phyloP scores from a whole-genome alignment of 2,888 invertebrate genomes.

The Noctua pronuba region DNA sequence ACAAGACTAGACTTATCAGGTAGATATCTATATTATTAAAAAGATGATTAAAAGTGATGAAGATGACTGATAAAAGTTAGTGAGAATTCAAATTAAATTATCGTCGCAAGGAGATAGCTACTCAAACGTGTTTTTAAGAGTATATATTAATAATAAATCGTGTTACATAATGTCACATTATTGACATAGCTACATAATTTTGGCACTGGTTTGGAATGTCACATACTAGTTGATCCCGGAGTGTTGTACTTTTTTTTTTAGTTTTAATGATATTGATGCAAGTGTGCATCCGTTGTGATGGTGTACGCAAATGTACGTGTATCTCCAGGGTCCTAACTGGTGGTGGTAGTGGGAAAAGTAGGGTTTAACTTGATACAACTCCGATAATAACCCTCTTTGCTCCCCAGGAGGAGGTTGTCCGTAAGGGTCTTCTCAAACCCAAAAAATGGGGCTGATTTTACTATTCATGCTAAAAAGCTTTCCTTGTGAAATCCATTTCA shows the following conservation, averaged over 20 bases:
- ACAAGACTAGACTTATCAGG: not conserved
- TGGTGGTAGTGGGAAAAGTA: not conserved
- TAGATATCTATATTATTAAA: too few species aligned
- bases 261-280: not conserved
- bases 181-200: slow-evolving; percentile 53
- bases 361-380: not conserved
- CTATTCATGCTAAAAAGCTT: not conserved
- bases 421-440: too few species aligned
- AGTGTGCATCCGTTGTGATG: not conserved
- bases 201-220: slow-evolving; percentile 25
- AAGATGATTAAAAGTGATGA: too few species aligned
- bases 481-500: too few species aligned
- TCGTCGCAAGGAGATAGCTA: slow-evolving; percentile 23
- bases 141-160: slow-evolving; percentile 14
- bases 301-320: not conserved
- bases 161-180: slow-evolving; percentile 36
- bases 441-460: not conserved
- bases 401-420: not conserved
- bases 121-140: slow-evolving; percentile 38
- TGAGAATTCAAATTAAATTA: slow-evolving; percentile 28
- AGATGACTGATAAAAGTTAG: slow-evolving; percentile 14
- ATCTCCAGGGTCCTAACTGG: not conserved
- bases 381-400: not conserved
- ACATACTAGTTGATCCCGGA: not conserved
- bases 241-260: not conserved